Base-by-base conservation (phyloP, 2,797 vertebrate genomes). In the Limosa lapponica region DNA sequence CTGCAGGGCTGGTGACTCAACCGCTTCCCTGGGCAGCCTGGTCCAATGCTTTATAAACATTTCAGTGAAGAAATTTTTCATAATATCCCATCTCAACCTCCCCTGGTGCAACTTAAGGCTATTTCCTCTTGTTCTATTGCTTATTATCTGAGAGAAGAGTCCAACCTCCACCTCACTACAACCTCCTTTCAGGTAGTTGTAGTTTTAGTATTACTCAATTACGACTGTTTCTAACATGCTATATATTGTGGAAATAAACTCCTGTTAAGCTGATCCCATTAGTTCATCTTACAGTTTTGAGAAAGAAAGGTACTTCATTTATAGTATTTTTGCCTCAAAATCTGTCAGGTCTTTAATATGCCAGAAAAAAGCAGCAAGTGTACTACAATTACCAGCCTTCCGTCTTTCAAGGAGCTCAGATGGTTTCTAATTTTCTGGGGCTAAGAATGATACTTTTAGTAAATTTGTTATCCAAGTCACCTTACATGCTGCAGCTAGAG, bases 341-440 rank as follows among this genome's bases (percentile, higher is more conserved):
- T 49, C 19, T 55, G 2, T 28, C 44, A 30, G 16, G 10, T 66
- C 23, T 74, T 87, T 49, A 39, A 61, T 70, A 11, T 14, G 3
- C 3, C 78, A 51, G n/a, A 78, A 80, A 54, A 58, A 70, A 62
- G 5, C 2, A 75, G 2, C 6, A 75, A 64, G 6, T 16, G 2
- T 44, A 34, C 11, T 24, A 17, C 6, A 34, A 39, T 43, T 69
- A 14, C 22, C 6, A 57, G 13, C 3, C 14, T 74, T 65, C 25
- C 0, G 1, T 32, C 16, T 54, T 77, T 55, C 30, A 55, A 54
- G 13, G 5, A 44, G 10, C 23, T 74, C 1, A 0, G 19, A 22
- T 13, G 8, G 10, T 62, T 48, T 65, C 30, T 37, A 43, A 36
- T 30, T 55, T 51, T 78, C 57, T 43, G 9, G 9, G 27, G 5